phyloP scores from a whole-genome alignment of 2,797 vertebrate genomes.

The Siniperca obscura region DNA sequence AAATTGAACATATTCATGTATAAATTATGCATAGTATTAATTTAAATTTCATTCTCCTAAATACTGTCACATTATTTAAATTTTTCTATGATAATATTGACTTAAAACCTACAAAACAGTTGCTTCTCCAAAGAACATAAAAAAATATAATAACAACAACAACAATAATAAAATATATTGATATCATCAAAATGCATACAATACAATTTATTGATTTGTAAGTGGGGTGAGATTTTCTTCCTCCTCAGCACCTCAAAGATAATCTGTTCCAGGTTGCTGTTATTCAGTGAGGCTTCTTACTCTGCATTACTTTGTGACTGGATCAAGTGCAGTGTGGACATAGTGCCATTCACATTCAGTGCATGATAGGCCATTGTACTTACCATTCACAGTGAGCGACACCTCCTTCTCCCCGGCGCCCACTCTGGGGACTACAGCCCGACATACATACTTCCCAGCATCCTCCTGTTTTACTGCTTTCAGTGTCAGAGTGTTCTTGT shows the following conservation, averaged over 20 bases:
- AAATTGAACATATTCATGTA: neutral
- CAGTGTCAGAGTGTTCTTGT: constrained; percentile 91
- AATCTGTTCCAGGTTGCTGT: neutral
- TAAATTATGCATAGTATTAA: neutral
- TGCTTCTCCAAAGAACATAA: neutral
- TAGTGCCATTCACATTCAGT: constrained; percentile 19
- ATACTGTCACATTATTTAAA: neutral
- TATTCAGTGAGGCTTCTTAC: constrained; percentile 5
- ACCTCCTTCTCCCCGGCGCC: constrained; percentile 92
- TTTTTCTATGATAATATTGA: neutral
- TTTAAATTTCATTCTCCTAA: neutral
- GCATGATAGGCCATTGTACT: constrained; percentile 22
- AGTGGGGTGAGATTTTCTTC: neutral
- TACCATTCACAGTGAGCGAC: constrained; percentile 93
- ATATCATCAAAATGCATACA: neutral
- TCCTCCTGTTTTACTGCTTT: constrained; percentile 92
- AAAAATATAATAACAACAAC: too few relatives aligned
- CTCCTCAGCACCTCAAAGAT: neutral
- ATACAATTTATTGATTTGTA: neutral
- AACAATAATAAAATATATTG: too few relatives aligned
- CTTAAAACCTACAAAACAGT: neutral
- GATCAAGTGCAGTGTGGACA: neutral
- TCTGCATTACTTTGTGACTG: constrained; percentile 1
- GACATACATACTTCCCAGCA: constrained; percentile 93
- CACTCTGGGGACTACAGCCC: constrained; percentile 92